These are phyloP conservation scores for Apocrypta bakeri DNA, from an alignment of 1,140 invertebrate genomes.

Conservation along the genomic window DNA sequence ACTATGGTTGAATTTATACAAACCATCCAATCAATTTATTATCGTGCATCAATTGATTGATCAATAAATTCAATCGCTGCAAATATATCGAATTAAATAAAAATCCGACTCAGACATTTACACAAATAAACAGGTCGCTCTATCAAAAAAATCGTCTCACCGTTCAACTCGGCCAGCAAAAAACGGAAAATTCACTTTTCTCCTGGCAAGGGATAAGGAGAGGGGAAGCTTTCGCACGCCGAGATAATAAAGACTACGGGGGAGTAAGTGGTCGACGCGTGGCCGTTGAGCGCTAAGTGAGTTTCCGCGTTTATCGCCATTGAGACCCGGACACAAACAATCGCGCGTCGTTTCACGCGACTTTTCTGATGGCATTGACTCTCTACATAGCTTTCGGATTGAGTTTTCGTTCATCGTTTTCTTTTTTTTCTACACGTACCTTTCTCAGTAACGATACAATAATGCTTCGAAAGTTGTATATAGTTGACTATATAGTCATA, in stretches of 20 bases:
- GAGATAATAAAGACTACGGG: conserved; percentile 29
- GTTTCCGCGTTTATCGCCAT: conserved; percentile 44
- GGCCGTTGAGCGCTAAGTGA: conserved; percentile 58
- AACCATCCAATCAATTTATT: no score
- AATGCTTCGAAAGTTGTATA: background rate
- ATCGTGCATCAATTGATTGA: no score
- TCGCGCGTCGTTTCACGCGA: background rate
- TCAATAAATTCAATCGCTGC: background rate
- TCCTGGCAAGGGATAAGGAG: no score
- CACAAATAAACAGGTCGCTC: background rate
- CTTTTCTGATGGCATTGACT: conserved; percentile 3
- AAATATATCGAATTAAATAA: background rate
- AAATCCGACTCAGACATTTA: background rate
- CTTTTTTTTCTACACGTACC: background rate
- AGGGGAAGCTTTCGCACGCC: background rate
- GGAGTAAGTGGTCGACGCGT: conserved; percentile 18
- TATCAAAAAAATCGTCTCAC: background rate
- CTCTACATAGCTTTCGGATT: conserved; percentile 9
- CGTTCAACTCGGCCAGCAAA: background rate
- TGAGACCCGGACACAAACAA: conserved; percentile 31
- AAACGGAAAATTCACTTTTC: conserved; percentile 37
- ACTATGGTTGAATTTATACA: background rate
- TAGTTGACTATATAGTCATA: background rate
- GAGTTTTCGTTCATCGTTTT: conserved; percentile 2
- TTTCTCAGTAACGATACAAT: background rate